Evolutionary conservation across 2,888 invertebrate species (phyloP), one percentile per base, ranked within the genome.

Genomic region (Beris chalybata): DNA sequence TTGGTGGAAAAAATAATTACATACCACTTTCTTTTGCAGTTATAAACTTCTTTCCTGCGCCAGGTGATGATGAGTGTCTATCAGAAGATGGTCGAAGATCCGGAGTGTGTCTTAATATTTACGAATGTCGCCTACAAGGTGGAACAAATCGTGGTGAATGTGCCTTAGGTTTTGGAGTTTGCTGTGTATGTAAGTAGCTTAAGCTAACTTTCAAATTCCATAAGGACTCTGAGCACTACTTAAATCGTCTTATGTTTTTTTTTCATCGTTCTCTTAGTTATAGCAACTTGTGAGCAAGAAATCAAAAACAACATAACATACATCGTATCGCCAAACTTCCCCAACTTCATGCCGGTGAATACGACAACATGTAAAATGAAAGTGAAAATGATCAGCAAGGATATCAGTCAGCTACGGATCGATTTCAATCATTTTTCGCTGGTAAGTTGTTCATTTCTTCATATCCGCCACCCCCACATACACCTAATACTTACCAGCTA

Each of bases 401-500:
- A 91, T 72, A 88, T 95, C 74, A 90, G 90, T 76, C 95, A 95
- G 79, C 81, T 95, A 53, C 84, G 91, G 72, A 83, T 94, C 22
- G 93, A 94, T 78, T 92, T 94, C 75, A 81, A 90, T 58, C 92
- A 93, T 78, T 93, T 93, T 75, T 89, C 88, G 75, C 83, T 93
- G 79, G 91, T 91, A 77, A 86, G 87, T 82, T 52, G 12, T 56
- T 32, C 13, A 5, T 32, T 15, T 38, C 9, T 38, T 22, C 22
- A 22, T 22, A 22, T 22, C 22, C 22, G 22, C 22, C 22, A 22
- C 22, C 22, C 22, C 22, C 22, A 22, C 22, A 22, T 22, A 22
- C 22, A 22, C 22, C 22, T 22, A 22, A 22, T 22, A 22, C 22
- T 22, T 22, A 22, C 22, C 22, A 22, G 22, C 22, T 3, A 22